Base-by-base conservation (phyloP, 1,140 invertebrate genomes). In the Pseudomyrmex flavicornis region DNA sequence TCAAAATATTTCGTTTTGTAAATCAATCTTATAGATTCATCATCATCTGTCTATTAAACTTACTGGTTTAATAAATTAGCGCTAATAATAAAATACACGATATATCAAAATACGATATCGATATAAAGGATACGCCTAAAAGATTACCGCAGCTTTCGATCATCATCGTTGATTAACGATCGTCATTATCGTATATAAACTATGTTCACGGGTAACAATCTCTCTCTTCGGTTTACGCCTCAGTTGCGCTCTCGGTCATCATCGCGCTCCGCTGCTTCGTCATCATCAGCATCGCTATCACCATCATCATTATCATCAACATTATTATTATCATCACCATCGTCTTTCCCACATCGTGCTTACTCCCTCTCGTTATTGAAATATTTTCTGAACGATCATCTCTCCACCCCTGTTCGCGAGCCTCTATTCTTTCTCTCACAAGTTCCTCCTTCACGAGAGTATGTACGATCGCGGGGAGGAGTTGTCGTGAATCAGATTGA, bases 401-500 rank as follows among this genome's bases (percentile, higher is more conserved):
- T 26, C 22, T 26, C 13, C 20, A 17, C n/a, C 15, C 46, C 52
- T 46, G 20, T 73, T 63, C 58, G 56, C 26, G 12, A 73, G 48
- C 10, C 1, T 8, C 50, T 3, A 15, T 35, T 54, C 48, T 84
- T 80, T 74, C 63, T 68, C 58, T 70, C 66, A 15, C 1, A 48
- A 73, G 10, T 62, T 82, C 75, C 35, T 35, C 35, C 80, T 35
- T 35, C 77, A 65, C 70, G 66, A 61, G 48, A 56, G 58, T 80
- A 82, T 72, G 56, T 61, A 58, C 63, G 56, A 80, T 80, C 68
- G 59, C 50, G 52, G 26, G 56, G 63, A 62, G 17, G 35, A 69
- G 56, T 70, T 73, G 50, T 86, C 85, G 82, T 69, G 84, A 52
- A 89, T 86, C 90, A 89, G 89, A 92, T 89, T 90, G 88, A 92